Conservation (phyloP, 2,797 vertebrate genomes). For the Pangasius sanitwongsei region DNA sequence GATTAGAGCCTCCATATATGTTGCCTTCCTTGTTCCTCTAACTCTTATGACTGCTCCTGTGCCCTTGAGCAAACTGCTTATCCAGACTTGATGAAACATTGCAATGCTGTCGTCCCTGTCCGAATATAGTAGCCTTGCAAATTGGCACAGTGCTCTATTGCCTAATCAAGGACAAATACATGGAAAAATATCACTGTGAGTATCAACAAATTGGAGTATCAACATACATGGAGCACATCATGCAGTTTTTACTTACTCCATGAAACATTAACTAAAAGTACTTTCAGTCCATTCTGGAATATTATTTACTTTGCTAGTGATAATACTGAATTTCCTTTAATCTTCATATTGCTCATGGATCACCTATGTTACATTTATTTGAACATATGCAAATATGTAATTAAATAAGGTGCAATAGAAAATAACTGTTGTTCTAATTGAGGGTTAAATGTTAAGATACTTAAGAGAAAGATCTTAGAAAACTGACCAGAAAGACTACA, state of each 20-base stretch:
- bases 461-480: background rate
- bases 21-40: slow-evolving; percentile 9
- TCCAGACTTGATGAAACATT: background rate
- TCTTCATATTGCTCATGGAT: background rate
- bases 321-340: background rate
- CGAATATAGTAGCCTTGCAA: background rate
- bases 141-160: background rate
- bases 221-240: background rate
- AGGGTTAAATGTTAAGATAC: background rate
- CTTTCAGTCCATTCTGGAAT: background rate
- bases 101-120: background rate
- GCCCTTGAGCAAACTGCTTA: background rate
- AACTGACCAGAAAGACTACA: background rate
- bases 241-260: background rate
- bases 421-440: background rate
- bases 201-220: background rate
- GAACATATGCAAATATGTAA: background rate
- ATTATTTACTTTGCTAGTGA: background rate
- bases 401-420: background rate
- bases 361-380: background rate
- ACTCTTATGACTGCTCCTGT: background rate
- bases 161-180: slow-evolving; percentile 3
- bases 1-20: background rate
- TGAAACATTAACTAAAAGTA: background rate
- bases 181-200: background rate